Evolutionary conservation across 2,113 vertebrate genomes (phyloP), one percentile per base, ranked within the genome.

Genomic region (Lepus europaeus): DNA sequence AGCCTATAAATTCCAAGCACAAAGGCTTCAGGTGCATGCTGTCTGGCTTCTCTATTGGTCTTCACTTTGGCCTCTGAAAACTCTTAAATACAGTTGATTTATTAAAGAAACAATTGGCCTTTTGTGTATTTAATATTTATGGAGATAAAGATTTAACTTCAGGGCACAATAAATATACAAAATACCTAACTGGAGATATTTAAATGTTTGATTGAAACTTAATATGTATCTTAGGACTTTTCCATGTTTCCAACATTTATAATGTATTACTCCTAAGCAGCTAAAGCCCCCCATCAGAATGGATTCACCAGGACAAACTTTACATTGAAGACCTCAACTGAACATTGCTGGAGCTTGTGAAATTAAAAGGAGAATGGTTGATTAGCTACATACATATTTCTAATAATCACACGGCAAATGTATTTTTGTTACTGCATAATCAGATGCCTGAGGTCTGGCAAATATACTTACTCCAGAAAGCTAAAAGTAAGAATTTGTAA

Each of bases 91-190:
- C 11, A 95, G 59, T 68, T 68, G 82, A 93, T 77, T 96, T 97
- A 97, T 96, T 97, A 94, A 96, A 97, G 88, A 95, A 83, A 93
- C 95, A 95, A 25, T 78, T 51, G 39, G 73, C 0, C 1, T 86
- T 93, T 95, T 83, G 84, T 89, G 59, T 14, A 81, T 96, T 94
- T 97, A 97, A 94, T 95, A 95, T 93, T 96, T 97, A 87, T 96
- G 92, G 27, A 93, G 79, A 33, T 95, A 97, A 97, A 92, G 39
- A 96, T 95, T 96, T 93, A 95, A 95, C 25, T 95, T 95, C 61
- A 94, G 87, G 89, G 72, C 73, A 96, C 68, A 93, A 96, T 86
- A 97, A 91, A 19, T 3, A 73, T 70, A 95, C 87, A 93, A 87
- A 93, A 69, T 91, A 77, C 53, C 53, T 64, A 89, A 66, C 9